These are phyloP conservation scores for Polyergus mexicanus DNA, from an alignment of 1,140 invertebrate species.

Conservation along the genomic window DNA sequence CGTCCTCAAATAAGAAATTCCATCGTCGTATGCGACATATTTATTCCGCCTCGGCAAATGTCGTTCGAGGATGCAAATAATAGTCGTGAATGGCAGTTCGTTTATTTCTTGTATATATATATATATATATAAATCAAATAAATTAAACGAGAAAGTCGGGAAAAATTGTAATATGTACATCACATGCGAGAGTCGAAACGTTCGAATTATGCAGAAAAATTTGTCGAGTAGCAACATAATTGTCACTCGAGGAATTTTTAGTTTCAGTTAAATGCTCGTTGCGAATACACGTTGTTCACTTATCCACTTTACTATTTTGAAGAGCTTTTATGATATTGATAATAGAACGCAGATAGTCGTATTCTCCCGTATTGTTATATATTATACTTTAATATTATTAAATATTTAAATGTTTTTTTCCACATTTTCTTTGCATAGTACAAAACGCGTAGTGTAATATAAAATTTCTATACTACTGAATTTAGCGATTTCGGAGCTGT, in stretches of 20 bases:
- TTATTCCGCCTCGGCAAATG: conserved; percentile 23
- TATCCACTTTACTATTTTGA: conserved; percentile 18
- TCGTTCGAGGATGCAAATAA: background rate
- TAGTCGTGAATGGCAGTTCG: background rate
- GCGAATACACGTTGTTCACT: conserved; percentile 12
- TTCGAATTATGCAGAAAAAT: conserved; percentile 12
- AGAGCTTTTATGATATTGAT: conserved; percentile 10
- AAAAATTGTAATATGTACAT: background rate
- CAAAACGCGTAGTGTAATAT: background rate
- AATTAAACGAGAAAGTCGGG: background rate
- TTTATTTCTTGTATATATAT: background rate
- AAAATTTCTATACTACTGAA: background rate
- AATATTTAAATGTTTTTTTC: background rate
- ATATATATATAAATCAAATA: too few relatives aligned
- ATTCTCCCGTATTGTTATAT: background rate
- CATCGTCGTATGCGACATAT: background rate
- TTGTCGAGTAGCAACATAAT: background rate
- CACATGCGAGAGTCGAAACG: background rate
- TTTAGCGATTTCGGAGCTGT: background rate
- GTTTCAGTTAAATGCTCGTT: background rate
- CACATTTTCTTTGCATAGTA: background rate
- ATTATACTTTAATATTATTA: background rate
- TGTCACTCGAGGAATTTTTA: background rate
- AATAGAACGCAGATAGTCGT: background rate
- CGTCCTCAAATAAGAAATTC: conserved; percentile 58